phyloP scores from a whole-genome alignment of 2,797 vertebrate genomes.

The Todus mexicanus region DNA sequence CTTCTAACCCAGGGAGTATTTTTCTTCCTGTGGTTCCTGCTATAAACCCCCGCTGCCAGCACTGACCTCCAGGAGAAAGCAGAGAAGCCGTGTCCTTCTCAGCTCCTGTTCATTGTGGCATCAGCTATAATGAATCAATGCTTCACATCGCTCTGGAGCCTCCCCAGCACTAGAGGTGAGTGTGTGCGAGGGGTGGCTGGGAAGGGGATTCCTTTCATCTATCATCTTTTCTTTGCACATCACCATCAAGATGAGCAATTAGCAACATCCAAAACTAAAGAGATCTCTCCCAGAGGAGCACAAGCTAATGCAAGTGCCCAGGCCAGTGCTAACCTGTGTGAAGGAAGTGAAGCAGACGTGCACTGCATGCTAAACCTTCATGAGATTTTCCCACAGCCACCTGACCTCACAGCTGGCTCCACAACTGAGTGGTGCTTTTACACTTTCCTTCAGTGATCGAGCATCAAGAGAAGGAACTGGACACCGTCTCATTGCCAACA shows the following conservation, averaged over 20 bases:
- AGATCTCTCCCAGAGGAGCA: not conserved
- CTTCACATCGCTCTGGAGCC: no score
- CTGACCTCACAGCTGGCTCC: not conserved
- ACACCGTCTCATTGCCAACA: not conserved
- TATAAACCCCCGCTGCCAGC: not conserved
- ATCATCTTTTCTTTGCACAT: not conserved
- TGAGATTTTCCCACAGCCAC: not conserved
- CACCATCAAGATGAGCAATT: not conserved
- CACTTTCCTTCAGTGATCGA: no score
- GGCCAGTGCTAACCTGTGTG: rapidly evolving
- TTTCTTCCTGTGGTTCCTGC: not conserved
- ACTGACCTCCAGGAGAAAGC: not conserved
- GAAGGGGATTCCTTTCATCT: not conserved
- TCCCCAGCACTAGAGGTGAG: not conserved
- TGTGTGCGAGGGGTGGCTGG: not conserved
- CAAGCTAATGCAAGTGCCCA: rapidly evolving
- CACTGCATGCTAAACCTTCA: no score
- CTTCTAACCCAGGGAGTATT: not conserved
- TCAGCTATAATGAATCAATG: no score
- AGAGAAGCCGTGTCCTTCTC: not conserved
- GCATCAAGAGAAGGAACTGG: not conserved
- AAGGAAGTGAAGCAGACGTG: not conserved
- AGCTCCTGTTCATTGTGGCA: rapidly evolving
- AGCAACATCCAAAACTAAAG: not conserved
- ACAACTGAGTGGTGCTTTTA: not conserved